These are phyloP conservation scores for Solea solea DNA, from an alignment of 2,113 vertebrate species.

Conservation along the genomic window DNA sequence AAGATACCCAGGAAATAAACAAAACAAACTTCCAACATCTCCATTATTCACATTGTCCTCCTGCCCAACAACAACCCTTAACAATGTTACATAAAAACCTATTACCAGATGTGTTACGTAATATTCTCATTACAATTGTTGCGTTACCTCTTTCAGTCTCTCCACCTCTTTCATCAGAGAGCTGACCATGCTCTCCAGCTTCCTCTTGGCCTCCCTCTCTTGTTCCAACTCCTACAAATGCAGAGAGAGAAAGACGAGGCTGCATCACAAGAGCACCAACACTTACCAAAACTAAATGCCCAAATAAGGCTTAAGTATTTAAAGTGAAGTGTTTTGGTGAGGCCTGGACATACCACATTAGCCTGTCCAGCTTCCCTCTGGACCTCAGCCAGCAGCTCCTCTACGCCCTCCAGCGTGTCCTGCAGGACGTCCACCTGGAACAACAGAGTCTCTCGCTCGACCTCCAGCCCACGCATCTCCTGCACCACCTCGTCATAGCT, in stretches of 20 bases:
- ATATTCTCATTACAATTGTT: conserved; percentile 12
- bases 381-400: conserved; percentile 82
- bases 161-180: conserved; percentile 77
- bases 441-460: conserved; percentile 78
- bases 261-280: not conserved
- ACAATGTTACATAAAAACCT: conserved; percentile 25
- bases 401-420: conserved; percentile 80
- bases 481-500: conserved; percentile 78
- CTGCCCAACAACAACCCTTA: not conserved
- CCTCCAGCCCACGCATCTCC: conserved; percentile 79
- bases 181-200: conserved; percentile 68
- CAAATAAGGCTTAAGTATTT: not conserved
- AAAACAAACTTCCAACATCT: no score
- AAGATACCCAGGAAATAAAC: not conserved
- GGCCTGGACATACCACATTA: conserved; percentile 52
- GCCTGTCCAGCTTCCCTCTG: conserved; percentile 75
- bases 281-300: not conserved
- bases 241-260: conserved; percentile 33
- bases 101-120: conserved; percentile 14
- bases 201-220: conserved; percentile 71
- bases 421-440: conserved; percentile 84
- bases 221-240: conserved; percentile 73
- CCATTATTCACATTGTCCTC: no score
- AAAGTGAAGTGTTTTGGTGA: not conserved
- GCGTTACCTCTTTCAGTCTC: conserved; percentile 76